phyloP scores from a whole-genome alignment of 2,888 invertebrate species.

The Oasisia sp. region DNA sequence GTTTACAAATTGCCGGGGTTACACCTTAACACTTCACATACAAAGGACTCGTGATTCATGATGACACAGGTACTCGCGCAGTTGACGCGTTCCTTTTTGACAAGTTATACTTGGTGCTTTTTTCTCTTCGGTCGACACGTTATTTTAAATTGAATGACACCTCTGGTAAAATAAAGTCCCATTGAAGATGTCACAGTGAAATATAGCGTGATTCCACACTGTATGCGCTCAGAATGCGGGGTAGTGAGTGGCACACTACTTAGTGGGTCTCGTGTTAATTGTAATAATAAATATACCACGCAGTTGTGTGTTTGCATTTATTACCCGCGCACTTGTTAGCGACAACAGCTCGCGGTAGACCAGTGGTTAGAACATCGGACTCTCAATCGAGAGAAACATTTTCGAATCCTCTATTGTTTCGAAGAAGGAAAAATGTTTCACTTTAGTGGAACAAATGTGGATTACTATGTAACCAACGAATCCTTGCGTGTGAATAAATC shows the following conservation, averaged over 20 bases:
- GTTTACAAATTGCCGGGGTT: not conserved
- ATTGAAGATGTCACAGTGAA: not conserved
- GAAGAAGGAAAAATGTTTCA: too few relatives aligned
- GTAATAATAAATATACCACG: not conserved
- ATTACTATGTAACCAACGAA: too few relatives aligned
- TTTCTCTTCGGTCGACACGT: not conserved
- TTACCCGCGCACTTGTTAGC: not conserved
- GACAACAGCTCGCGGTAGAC: not conserved
- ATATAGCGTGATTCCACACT: not conserved
- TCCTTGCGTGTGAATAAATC: too few relatives aligned
- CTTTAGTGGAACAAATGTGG: too few relatives aligned
- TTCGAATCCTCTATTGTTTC: too few relatives aligned
- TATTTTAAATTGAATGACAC: conserved; percentile 13
- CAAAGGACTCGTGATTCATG: conserved; percentile 1
- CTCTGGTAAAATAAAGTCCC: not conserved
- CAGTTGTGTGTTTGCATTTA: not conserved
- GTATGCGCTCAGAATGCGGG: not conserved
- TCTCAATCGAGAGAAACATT: too few relatives aligned
- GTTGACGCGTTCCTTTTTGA: not conserved
- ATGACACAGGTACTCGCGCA: not conserved
- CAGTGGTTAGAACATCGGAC: too few relatives aligned
- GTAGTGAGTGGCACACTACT: not conserved
- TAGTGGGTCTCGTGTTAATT: not conserved
- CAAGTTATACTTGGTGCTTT: not conserved
- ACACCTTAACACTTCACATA: not conserved